A percentile compares a stretch with the other conserved stretches of the same genome.
phyloP scores from a whole-genome alignment of 2,797 vertebrate genomes.

The Gallinago nigripennis region DNA sequence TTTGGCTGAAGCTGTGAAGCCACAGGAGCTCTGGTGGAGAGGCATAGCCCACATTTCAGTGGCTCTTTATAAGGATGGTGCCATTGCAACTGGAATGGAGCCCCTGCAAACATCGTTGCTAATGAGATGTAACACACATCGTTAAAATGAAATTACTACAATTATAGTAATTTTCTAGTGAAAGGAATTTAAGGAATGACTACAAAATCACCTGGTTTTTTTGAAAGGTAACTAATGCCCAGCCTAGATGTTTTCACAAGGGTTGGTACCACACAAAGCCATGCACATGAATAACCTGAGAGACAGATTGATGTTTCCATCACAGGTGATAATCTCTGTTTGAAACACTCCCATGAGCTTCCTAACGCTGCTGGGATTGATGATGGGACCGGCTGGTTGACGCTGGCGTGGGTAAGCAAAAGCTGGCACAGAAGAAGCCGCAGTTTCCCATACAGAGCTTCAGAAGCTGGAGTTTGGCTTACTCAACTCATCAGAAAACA shows the following conservation, averaged over 20 bases:
- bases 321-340: not conserved
- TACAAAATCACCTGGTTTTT: not conserved
- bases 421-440: not conserved
- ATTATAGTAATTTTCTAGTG: not conserved
- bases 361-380: not conserved
- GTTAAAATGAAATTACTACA: not conserved
- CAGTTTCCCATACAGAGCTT: not conserved
- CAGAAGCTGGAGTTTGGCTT: not conserved
- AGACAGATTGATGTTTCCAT: not conserved
- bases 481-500: not conserved
- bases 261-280: not conserved
- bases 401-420: not conserved
- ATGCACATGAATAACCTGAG: fast-evolving
- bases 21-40: not conserved
- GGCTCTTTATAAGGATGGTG: not conserved
- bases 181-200: not conserved
- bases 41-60: not conserved
- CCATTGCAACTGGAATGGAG: not conserved
- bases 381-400: not conserved
- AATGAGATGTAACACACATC: not conserved
- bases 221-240: not conserved
- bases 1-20: not conserved
- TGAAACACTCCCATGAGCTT: not conserved
- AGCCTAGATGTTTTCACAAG: not conserved
- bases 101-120: not conserved